A percentile compares a stretch with the other conserved stretches of the same genome.
These are phyloP conservation scores for Aphelocoma coerulescens DNA, from an alignment of 2,113 vertebrate genomes.

Conservation along the genomic window DNA sequence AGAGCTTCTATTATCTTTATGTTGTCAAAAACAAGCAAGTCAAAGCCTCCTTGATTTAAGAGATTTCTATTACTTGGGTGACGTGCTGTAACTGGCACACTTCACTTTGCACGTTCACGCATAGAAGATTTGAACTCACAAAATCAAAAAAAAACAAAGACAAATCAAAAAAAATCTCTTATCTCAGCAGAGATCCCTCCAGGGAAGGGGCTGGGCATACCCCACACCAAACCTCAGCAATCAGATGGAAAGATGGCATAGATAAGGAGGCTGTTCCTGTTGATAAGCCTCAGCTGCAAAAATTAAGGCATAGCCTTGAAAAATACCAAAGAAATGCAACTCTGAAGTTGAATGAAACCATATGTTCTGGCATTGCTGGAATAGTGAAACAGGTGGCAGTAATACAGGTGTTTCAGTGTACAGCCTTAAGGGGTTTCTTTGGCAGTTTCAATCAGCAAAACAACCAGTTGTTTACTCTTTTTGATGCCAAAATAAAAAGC, in stretches of 20 bases:
- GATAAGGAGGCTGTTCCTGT: background rate
- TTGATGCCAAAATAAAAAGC: background rate
- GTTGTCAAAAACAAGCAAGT: background rate
- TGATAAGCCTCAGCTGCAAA: background rate
- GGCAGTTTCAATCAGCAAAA: background rate
- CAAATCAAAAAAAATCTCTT: too few species aligned
- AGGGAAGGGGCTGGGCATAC: too few species aligned
- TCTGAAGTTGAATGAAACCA: background rate
- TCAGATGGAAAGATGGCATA: background rate
- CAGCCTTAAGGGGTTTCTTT: background rate
- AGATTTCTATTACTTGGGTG: background rate
- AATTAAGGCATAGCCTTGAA: background rate
- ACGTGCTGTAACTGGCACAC: background rate
- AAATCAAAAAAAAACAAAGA: background rate
- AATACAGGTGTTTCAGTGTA: background rate
- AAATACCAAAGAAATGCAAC: background rate
- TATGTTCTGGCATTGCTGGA: background rate
- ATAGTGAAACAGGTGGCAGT: background rate
- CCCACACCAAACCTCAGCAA: background rate
- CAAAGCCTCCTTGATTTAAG: background rate
- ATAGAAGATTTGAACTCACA: background rate
- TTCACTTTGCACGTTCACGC: rapidly evolving
- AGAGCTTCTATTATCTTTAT: background rate
- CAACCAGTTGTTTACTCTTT: background rate
- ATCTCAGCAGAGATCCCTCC: too few species aligned